Evolutionary conservation across 2,113 vertebrate species (phyloP).

Genomic region (Tor tambroides): DNA sequence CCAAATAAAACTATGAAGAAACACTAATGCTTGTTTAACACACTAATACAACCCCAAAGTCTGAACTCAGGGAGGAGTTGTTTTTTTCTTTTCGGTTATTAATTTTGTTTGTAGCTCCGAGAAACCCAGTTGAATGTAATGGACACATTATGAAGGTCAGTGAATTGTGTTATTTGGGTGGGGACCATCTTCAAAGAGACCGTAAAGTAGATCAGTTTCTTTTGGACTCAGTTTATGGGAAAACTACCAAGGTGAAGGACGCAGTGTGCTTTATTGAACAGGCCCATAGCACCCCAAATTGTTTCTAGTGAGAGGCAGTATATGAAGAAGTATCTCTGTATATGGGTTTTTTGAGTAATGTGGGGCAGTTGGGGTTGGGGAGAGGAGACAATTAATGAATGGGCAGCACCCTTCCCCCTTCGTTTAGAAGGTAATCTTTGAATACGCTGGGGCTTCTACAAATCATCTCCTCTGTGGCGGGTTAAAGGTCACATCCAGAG

Average conservation of each 20-base stretch:
- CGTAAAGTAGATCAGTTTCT: conserved; percentile 40
- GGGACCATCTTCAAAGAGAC: conserved; percentile 28
- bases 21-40: neutral
- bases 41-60: neutral
- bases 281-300: conserved; percentile 10
- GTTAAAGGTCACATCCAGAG: conserved; percentile 36
- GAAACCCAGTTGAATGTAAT: conserved; percentile 11
- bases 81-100: neutral
- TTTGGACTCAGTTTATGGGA: conserved; percentile 13
- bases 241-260: neutral
- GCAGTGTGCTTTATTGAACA: neutral
- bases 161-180: conserved; percentile 49
- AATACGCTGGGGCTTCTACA: neutral
- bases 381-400: conserved; percentile 64
- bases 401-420: conserved; percentile 37
- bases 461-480: neutral
- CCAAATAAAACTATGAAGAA: neutral
- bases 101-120: neutral
- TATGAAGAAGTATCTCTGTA: conserved; percentile 36
- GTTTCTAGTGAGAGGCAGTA: neutral
- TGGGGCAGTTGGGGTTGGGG: conserved; percentile 33
- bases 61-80: conserved; percentile 16
- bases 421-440: conserved; percentile 14
- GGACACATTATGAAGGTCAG: neutral
- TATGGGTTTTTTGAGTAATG: conserved; percentile 57